These are phyloP conservation scores for Prietella phreatophila DNA, from an alignment of 2,113 vertebrate species.

Conservation along the genomic window DNA sequence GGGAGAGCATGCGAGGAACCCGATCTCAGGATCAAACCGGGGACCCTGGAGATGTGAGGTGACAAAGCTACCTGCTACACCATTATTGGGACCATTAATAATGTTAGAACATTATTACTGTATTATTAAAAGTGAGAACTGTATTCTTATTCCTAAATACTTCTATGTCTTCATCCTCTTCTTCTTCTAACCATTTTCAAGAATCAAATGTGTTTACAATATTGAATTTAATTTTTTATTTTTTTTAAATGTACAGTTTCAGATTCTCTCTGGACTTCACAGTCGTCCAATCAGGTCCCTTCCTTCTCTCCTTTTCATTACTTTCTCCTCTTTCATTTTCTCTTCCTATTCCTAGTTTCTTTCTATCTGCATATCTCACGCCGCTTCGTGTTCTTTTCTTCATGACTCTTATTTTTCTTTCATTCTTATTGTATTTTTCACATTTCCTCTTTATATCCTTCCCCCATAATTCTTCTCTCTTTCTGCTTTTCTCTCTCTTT, in stretches of 20 bases:
- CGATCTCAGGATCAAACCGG: not conserved
- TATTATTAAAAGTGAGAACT: not conserved
- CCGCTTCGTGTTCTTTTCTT: not conserved
- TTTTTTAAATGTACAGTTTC: not conserved
- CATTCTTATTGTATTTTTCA: not conserved
- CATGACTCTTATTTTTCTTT: not conserved
- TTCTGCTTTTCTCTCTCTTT: not conserved
- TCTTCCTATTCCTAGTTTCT: not conserved
- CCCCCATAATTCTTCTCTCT: not conserved
- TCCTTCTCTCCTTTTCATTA: not conserved
- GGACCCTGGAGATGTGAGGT: not conserved
- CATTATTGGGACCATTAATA: not conserved
- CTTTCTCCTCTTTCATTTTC: not conserved
- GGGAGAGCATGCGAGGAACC: not conserved
- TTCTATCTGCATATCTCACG: not conserved
- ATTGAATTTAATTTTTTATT: not conserved
- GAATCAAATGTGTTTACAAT: not conserved
- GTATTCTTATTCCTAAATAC: not conserved
- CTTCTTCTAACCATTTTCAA: not conserved
- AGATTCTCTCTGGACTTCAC: not conserved
- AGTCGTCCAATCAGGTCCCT: not conserved
- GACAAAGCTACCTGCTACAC: not conserved
- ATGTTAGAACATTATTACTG: not conserved
- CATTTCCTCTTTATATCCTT: not conserved
- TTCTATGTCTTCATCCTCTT: not conserved